phyloP scores from a whole-genome alignment of 2,113 vertebrate genomes.

The Bostrychus sinensis region DNA sequence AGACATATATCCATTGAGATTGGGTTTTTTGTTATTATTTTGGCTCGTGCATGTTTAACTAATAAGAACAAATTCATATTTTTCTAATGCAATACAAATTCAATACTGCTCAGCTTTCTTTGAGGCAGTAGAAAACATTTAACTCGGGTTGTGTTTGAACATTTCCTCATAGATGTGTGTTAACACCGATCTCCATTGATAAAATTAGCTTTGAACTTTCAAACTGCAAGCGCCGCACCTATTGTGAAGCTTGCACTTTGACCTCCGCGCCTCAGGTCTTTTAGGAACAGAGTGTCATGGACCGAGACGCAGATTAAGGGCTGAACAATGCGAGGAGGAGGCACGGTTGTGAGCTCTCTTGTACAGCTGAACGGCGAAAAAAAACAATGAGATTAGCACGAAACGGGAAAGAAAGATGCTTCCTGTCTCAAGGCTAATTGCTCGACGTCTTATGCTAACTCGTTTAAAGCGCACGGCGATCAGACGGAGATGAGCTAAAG shows the following conservation, averaged over 20 bases:
- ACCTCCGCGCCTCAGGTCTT: conserved; percentile 15
- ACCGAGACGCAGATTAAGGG: conserved; percentile 33
- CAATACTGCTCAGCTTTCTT: too few species aligned
- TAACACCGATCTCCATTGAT: not conserved
- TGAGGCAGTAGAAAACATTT: too few species aligned
- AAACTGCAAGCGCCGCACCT: not conserved
- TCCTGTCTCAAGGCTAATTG: conserved; percentile 24
- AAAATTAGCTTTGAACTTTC: conserved; percentile 9
- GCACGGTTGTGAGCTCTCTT: not conserved
- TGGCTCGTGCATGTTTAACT: not conserved
- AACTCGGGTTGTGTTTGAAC: too few species aligned
- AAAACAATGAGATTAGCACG: not conserved
- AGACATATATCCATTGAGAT: not conserved
- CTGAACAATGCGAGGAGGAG: conserved; percentile 23
- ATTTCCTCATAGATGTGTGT: not conserved
- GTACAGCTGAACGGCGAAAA: not conserved
- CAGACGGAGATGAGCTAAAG: conserved; percentile 34
- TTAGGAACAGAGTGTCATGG: conserved; percentile 17
- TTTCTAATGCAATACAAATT: not conserved
- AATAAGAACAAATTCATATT: not conserved
- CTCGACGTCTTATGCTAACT: not conserved
- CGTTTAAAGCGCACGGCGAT: not conserved
- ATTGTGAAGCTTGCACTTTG: conserved; percentile 40
- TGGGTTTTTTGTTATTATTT: not conserved
- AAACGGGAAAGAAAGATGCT: not conserved